Evolutionary conservation across 2,888 invertebrate species (phyloP).

Genomic region (Adelognathus sp.): DNA sequence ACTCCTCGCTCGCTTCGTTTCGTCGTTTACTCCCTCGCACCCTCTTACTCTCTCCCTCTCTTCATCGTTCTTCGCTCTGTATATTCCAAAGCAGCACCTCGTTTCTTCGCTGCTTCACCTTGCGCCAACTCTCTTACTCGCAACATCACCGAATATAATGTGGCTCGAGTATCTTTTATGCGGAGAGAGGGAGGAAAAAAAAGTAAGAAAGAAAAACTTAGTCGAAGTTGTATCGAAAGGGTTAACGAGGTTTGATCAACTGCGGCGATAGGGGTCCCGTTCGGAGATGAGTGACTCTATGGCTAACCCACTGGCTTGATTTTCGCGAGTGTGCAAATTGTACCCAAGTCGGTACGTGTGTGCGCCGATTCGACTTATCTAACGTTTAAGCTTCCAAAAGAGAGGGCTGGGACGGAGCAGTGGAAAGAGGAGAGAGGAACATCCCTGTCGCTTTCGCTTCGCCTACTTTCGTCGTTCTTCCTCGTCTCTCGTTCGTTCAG

Average conservation of each 20-base stretch:
- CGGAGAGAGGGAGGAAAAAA: not conserved
- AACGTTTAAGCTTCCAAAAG: conserved; percentile 44
- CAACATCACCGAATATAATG: conserved; percentile 15
- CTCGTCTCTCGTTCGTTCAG: conserved; percentile 50
- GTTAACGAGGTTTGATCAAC: not conserved
- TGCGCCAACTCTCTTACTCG: conserved; percentile 22
- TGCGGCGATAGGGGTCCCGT: not conserved
- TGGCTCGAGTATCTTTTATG: conserved; percentile 13
- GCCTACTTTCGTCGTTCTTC: conserved; percentile 34
- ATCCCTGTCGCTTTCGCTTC: conserved; percentile 22
- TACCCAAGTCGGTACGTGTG: conserved; percentile 28
- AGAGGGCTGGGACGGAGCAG: not conserved
- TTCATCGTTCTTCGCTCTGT: conserved; percentile 21
- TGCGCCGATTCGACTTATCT: conserved; percentile 54
- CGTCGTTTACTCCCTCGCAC: conserved; percentile 42
- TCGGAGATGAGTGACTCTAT: conserved; percentile 1
- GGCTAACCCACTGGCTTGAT: conserved; percentile 14
- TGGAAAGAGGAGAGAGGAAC: conserved; percentile 21
- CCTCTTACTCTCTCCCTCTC: conserved; percentile 31
- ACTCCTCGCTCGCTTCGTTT: conserved; percentile 58
- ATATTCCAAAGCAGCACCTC: conserved; percentile 8
- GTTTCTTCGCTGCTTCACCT: conserved; percentile 34
- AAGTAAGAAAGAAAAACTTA: not conserved
- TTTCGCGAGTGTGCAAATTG: conserved; percentile 45
- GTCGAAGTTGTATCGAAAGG: not conserved